Evolutionary conservation across 2,113 vertebrate species (phyloP).

Genomic region (Microtus ochrogaster): DNA sequence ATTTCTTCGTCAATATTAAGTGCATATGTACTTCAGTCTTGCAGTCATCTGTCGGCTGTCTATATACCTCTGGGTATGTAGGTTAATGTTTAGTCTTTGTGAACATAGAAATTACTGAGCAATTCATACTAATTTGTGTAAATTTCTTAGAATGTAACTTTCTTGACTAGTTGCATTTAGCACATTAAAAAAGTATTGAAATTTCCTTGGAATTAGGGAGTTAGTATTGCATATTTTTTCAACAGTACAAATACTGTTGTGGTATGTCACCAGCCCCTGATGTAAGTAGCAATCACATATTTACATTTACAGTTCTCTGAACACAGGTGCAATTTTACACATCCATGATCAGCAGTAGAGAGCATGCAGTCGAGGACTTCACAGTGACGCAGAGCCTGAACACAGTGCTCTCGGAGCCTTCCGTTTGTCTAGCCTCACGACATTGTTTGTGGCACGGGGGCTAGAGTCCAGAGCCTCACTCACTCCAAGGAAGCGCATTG

Average conservation of each 20-base stretch:
- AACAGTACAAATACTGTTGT: not conserved
- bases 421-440: not conserved
- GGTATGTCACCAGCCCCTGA: not conserved
- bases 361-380: not conserved
- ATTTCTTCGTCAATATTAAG: constrained; percentile 16
- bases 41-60: not conserved
- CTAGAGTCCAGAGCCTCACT: not conserved
- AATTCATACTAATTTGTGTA: constrained; percentile 8
- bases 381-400: not conserved
- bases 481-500: no score
- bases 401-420: not conserved
- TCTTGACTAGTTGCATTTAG: constrained; percentile 45
- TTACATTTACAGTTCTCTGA: not conserved
- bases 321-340: not conserved
- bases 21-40: not conserved
- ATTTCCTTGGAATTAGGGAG: constrained; percentile 30
- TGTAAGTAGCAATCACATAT: not conserved
- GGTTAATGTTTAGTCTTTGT: not conserved
- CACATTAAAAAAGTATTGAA: constrained; percentile 50
- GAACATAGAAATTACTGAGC: constrained; percentile 11
- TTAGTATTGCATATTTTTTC: constrained; percentile 45
- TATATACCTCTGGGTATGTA: not conserved
- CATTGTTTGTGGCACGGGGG: not conserved
- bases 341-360: not conserved
- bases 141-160: not conserved